Evolutionary conservation across 2,797 vertebrate genomes (phyloP).

Genomic region (Staurois parvus): DNA sequence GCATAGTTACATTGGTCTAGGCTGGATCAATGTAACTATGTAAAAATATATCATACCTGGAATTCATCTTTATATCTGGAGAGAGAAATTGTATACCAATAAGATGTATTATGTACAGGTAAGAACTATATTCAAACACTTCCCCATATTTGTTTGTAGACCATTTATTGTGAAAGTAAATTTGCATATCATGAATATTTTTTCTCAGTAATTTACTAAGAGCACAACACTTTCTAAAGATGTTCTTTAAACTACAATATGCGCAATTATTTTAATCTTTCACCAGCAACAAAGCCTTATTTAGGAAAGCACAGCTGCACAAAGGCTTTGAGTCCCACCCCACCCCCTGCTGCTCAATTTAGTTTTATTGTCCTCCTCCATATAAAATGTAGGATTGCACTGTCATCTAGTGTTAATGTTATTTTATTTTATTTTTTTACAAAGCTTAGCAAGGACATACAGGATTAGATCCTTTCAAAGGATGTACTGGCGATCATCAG

Average conservation of each 20-base stretch:
- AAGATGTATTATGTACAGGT: too few species aligned
- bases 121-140: neutral
- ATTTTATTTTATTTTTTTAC: neutral
- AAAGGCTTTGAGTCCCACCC: constrained; percentile 21
- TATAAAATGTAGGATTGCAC: constrained; percentile 27
- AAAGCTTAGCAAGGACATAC: too few species aligned
- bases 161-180: constrained; percentile 31
- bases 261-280: constrained; percentile 37
- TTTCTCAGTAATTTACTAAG: constrained; percentile 9
- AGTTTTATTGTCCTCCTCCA: neutral
- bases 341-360: constrained; percentile 41
- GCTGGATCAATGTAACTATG: too few species aligned
- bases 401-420: constrained; percentile 53
- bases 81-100: too few species aligned
- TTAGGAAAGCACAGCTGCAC: constrained; percentile 47
- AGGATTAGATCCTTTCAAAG: too few species aligned
- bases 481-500: too few species aligned
- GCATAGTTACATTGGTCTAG: too few species aligned
- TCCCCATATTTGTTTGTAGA: neutral
- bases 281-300: constrained; percentile 42
- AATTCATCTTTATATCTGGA: too few species aligned
- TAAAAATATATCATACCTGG: too few species aligned
- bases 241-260: constrained; percentile 32
- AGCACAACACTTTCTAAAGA: constrained; percentile 26
- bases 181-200: constrained; percentile 55